These are phyloP conservation scores for Heteronetta atricapilla DNA, from an alignment of 2,113 vertebrate genomes.

Conservation along the genomic window DNA sequence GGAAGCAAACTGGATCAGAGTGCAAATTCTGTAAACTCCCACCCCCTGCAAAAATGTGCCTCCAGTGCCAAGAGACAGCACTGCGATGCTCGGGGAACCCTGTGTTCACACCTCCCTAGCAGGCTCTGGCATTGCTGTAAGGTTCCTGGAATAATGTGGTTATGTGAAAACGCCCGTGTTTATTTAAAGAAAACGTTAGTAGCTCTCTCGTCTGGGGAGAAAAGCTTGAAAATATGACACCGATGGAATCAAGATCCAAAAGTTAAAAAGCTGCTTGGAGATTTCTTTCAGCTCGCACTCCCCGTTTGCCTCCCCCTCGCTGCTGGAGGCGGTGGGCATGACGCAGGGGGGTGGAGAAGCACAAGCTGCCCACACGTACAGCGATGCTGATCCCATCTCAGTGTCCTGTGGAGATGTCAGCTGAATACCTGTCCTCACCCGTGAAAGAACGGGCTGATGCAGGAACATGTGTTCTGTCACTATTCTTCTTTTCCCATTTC, in stretches of 20 bases:
- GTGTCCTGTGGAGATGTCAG: neutral
- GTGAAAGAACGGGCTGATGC: neutral
- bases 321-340: rapidly evolving
- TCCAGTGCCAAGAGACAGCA: neutral
- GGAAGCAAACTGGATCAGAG: neutral
- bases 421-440: neutral
- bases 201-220: neutral
- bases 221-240: constrained; percentile 18
- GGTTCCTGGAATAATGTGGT: constrained; percentile 17
- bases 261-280: neutral
- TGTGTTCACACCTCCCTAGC: neutral
- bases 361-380: neutral
- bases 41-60: neutral
- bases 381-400: rapidly evolving
- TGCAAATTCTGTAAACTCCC: neutral
- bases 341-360: neutral
- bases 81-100: neutral
- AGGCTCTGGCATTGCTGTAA: constrained; percentile 2
- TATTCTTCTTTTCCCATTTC: neutral
- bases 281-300: neutral
- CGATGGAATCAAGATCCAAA: neutral
- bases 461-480: neutral
- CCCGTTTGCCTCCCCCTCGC: neutral
- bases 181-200: constrained; percentile 11
- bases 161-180: neutral